Evolutionary conservation across 2,888 invertebrate genomes (phyloP).

Genomic region (Gerosis bhagava): DNA sequence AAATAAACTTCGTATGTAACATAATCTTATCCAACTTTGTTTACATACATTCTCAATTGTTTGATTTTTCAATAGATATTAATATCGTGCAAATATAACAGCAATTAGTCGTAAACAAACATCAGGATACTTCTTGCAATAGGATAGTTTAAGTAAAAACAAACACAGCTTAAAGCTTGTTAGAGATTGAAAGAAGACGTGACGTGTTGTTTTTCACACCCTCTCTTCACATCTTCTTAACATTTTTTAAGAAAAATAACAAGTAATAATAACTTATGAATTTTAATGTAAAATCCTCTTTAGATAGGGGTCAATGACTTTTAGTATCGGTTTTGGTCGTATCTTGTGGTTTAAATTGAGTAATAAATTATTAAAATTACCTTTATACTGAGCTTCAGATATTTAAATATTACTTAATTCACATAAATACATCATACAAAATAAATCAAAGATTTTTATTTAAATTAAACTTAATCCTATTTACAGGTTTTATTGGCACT

Average conservation of each 20-base stretch:
- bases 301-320: too few relatives aligned
- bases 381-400: too few relatives aligned
- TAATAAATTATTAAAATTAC: too few relatives aligned
- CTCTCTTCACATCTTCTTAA: conserved; percentile 6
- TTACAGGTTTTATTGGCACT: conserved; percentile 54
- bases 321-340: too few relatives aligned
- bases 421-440: too few relatives aligned
- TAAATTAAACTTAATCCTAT: conserved; percentile 62
- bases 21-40: too few relatives aligned
- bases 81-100: conserved; percentile 24
- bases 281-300: too few relatives aligned
- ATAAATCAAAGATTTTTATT: conserved; percentile 47
- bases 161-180: conserved; percentile 24
- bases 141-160: conserved; percentile 36
- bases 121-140: conserved; percentile 29
- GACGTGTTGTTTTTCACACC: conserved; percentile 32
- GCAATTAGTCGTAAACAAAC: conserved; percentile 21
- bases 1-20: too few relatives aligned
- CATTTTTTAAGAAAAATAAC: neutral
- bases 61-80: conserved; percentile 12
- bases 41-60: neutral
- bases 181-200: conserved; percentile 20
- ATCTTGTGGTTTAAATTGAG: too few relatives aligned
- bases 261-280: too few relatives aligned
- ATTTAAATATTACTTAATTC: too few relatives aligned